Base-by-base conservation (phyloP, 2,113 vertebrate genomes). In the Petrocephalus microphthalmus region DNA sequence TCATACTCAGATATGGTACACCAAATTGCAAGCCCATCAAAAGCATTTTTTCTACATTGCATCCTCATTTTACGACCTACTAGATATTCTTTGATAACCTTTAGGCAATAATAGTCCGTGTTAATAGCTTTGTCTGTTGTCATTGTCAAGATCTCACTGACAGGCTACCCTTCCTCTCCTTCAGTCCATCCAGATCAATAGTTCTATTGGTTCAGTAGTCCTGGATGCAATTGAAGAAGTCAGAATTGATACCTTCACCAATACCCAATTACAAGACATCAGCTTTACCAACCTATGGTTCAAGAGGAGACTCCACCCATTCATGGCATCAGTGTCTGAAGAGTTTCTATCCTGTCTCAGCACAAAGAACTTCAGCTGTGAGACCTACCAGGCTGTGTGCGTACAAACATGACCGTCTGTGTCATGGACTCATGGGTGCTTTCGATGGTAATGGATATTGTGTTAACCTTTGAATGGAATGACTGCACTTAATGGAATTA, bases 221-320 rank as follows among this genome's bases (percentile, higher is more conserved):
- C 89, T 96, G 90, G 93, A 95, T 15, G 20, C 90, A 2, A 91
- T 95, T 54, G 89, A 81, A 20, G 93, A 95, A 88, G 64, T 95
- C 85, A 89, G 90, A 51, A 20, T 95, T 89, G 90, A 94, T 82
- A 47, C 2, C 5, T 89, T 94, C 56, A 89, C 1, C 71, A 0
- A 0, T 0, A 19, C 6, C 42, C 74, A 60, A 84, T 5, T 94
- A 52, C 90, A 86, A 13, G 0, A 93, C 51, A 84, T 20, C 0
- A 0, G 19, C 6, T 4, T 95, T 82, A 84, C 94, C 82, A 57
- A 93, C 53, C 89, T 4, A 74, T 96, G 95, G 95, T 94, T 42
- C 42, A 1, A 42, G 3, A 51, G 0, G 0, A 93, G 92, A 25
- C 94, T 96, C 15, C 89, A 53, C 7, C 94, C 92, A 0, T 94